A percentile compares a stretch with the other conserved stretches of the same genome.
phyloP scores from a whole-genome alignment of 2,113 vertebrate genomes.

The Sylvietta virens region DNA sequence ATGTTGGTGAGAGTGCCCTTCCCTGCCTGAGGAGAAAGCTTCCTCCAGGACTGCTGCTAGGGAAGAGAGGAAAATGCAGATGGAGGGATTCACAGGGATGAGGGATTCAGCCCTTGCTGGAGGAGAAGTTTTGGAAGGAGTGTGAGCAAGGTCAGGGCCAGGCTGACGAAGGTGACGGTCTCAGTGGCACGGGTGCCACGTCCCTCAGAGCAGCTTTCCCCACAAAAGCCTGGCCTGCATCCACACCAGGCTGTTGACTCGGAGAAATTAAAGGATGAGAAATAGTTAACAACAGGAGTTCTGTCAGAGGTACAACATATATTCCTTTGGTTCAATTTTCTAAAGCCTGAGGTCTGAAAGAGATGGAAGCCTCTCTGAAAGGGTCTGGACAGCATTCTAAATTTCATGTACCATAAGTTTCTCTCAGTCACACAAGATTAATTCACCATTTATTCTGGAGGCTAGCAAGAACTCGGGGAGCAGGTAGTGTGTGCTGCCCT shows the following conservation, averaged over 20 bases:
- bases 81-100: too few relatives aligned
- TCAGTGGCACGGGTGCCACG: not conserved
- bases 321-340: conserved; percentile 59
- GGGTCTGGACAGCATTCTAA: conserved; percentile 59
- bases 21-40: not conserved
- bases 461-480: not conserved
- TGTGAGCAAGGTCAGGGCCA: not conserved
- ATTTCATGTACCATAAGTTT: conserved; percentile 57
- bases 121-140: not conserved
- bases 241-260: not conserved
- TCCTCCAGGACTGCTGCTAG: not conserved
- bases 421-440: conserved; percentile 62
- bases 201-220: not conserved
- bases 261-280: conserved; percentile 30
- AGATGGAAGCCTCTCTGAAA: conserved; percentile 60
- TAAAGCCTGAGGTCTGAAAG: conserved; percentile 55
- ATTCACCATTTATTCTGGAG: conserved; percentile 50
- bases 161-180: not conserved
- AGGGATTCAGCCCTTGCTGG: not conserved
- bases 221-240: not conserved
- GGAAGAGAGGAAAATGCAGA: not conserved
- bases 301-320: conserved; percentile 43
- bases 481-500: not conserved
- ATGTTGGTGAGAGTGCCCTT: not conserved
- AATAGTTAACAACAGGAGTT: conserved; percentile 44